Evolutionary conservation across 2,113 vertebrate genomes (phyloP).

Genomic region (Hucho hucho): DNA sequence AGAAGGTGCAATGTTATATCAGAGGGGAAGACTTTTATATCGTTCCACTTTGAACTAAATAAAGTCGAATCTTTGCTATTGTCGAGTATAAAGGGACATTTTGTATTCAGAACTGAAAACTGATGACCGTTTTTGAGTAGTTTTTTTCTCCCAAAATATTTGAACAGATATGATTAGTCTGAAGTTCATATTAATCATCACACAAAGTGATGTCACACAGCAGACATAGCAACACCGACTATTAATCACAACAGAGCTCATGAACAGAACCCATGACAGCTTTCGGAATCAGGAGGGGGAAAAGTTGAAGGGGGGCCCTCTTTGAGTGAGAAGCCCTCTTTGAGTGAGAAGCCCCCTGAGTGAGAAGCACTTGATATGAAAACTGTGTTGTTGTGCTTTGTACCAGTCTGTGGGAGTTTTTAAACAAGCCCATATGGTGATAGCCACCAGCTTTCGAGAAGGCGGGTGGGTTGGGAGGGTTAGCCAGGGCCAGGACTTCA

Average conservation of each 20-base stretch:
- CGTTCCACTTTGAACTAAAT: conserved; percentile 27
- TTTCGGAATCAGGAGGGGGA: conserved; percentile 67
- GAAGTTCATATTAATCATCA: conserved; percentile 69
- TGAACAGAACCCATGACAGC: conserved; percentile 68
- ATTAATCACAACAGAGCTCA: conserved; percentile 73
- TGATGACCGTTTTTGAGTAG: neutral
- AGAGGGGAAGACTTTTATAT: conserved; percentile 51
- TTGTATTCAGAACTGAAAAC: neutral
- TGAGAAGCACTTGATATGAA: conserved; percentile 77
- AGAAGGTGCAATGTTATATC: conserved; percentile 63
- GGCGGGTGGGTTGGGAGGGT: conserved; percentile 64
- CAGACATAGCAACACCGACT: conserved; percentile 68
- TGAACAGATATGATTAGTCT: conserved; percentile 43
- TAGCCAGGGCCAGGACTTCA: conserved; percentile 92
- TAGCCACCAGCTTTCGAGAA: conserved; percentile 81
- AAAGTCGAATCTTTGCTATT: neutral
- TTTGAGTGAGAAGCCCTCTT: no score
- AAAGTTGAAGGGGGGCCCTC: conserved; percentile 55
- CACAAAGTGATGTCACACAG: conserved; percentile 67
- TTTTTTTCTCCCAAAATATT: conserved; percentile 44
- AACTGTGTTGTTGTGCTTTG: conserved; percentile 82
- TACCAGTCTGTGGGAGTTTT: conserved; percentile 83
- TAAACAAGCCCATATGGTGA: conserved; percentile 77
- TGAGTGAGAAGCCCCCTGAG: conserved; percentile 53
- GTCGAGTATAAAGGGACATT: neutral